Percentiles rank a stretch among this genome's conserved stretches.
Evolutionary conservation across 2,888 invertebrate genomes (phyloP).

Genomic region (Diplazon laetatorius): DNA sequence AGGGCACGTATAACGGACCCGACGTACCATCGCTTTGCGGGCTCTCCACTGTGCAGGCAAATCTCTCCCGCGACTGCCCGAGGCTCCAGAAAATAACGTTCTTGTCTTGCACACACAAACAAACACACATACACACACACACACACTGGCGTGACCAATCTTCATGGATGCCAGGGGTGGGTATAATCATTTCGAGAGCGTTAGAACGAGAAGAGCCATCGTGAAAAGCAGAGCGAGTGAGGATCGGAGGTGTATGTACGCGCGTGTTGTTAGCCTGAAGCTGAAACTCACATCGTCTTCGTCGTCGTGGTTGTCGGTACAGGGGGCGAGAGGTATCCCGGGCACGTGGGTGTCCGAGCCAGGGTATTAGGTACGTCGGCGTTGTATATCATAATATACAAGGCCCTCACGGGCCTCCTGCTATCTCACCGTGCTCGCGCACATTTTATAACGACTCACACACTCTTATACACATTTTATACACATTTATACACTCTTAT

Average conservation of each 20-base stretch:
- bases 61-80: slow-evolving; percentile 26
- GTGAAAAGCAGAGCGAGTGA: slow-evolving; percentile 22
- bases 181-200: slow-evolving; percentile 46
- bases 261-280: slow-evolving; percentile 59
- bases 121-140: neutral
- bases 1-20: slow-evolving; percentile 39
- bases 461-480: neutral
- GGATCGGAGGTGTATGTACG: slow-evolving; percentile 12
- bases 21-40: slow-evolving; percentile 27
- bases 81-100: slow-evolving; percentile 51
- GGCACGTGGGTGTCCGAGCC: slow-evolving; percentile 61
- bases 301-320: slow-evolving; percentile 30
- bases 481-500: neutral
- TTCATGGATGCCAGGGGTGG: slow-evolving; percentile 34
- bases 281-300: slow-evolving; percentile 25
- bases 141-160: slow-evolving; percentile 33
- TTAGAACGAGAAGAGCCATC: slow-evolving; percentile 8
- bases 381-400: slow-evolving; percentile 60
- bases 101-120: slow-evolving; percentile 33
- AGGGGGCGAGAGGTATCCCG: slow-evolving; percentile 55
- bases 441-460: neutral
- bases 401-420: slow-evolving; percentile 30
- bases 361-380: slow-evolving; percentile 57
- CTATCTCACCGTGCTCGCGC: slow-evolving; percentile 13
- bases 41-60: slow-evolving; percentile 34